Conservation (phyloP, 2,888 invertebrate genomes). For the Aporophyla lueneburgensis region DNA sequence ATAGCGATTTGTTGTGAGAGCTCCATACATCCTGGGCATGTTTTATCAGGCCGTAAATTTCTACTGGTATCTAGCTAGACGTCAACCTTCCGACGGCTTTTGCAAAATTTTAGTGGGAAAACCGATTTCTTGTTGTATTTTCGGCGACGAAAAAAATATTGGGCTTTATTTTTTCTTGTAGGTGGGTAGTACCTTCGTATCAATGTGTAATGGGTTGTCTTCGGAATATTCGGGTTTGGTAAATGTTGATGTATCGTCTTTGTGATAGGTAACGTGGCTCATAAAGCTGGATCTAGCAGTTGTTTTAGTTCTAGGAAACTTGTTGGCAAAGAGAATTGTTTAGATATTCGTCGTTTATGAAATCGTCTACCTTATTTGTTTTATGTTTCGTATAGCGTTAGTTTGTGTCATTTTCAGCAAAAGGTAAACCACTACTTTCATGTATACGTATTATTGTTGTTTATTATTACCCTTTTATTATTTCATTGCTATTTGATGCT, state of each 20-base stretch:
- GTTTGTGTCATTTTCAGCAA: neutral
- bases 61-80: conserved; percentile 84
- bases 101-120: conserved; percentile 81
- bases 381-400: neutral
- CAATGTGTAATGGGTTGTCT: conserved; percentile 57
- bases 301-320: conserved; percentile 4
- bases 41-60: conserved; percentile 89
- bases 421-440: neutral
- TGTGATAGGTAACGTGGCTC: conserved; percentile 5
- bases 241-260: conserved; percentile 40
- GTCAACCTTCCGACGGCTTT: conserved; percentile 82
- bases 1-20: conserved; percentile 74
- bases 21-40: conserved; percentile 78
- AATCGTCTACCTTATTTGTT: neutral
- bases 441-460: too few species aligned
- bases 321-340: neutral
- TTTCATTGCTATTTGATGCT: neutral
- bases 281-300: neutral
- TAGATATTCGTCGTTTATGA: neutral
- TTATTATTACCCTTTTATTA: rapidly evolving
- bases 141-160: conserved; percentile 51
- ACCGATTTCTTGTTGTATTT: conserved; percentile 68
- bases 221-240: conserved; percentile 27
- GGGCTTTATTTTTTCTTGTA: conserved; percentile 56
- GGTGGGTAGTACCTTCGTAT: conserved; percentile 32